Percentiles rank a stretch among this genome's conserved stretches.
Conservation (phyloP, 2,888 invertebrate species). For the Rhamphomyia laevipes region DNA sequence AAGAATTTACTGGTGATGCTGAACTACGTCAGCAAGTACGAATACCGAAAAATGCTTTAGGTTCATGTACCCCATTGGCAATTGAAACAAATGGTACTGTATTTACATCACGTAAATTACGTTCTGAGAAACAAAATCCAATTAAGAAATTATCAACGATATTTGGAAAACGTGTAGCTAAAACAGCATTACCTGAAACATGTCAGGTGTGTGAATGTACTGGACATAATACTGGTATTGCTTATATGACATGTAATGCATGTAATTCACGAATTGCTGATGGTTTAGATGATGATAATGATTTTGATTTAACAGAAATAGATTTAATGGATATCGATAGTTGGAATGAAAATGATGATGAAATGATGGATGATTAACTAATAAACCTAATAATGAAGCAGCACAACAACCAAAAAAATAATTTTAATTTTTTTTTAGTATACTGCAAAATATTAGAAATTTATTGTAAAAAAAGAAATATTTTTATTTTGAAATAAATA, state of each 20-base stretch:
- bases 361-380: not conserved
- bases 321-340: not conserved
- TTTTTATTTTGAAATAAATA: not conserved
- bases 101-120: conserved; percentile 49
- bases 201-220: conserved; percentile 61
- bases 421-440: not conserved
- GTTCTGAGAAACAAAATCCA: conserved; percentile 43
- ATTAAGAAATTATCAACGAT: conserved; percentile 53
- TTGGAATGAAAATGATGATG: not conserved
- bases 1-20: conserved; percentile 54
- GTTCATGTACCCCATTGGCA: conserved; percentile 69
- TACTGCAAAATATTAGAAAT: not conserved
- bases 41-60: conserved; percentile 57
- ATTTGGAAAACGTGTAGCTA: conserved; percentile 52
- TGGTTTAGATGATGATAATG: not conserved
- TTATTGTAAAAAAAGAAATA: not conserved
- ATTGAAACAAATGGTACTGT: conserved; percentile 70
- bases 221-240: conserved; percentile 50
- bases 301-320: too few relatives aligned
- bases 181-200: conserved; percentile 45
- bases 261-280: conserved; percentile 28
- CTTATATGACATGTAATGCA: conserved; percentile 53
- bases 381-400: not conserved
- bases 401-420: too few relatives aligned
- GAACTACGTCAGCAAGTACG: conserved; percentile 61